Conservation (phyloP, 2,888 invertebrate species). For the Rhogogaster chlorosoma region DNA sequence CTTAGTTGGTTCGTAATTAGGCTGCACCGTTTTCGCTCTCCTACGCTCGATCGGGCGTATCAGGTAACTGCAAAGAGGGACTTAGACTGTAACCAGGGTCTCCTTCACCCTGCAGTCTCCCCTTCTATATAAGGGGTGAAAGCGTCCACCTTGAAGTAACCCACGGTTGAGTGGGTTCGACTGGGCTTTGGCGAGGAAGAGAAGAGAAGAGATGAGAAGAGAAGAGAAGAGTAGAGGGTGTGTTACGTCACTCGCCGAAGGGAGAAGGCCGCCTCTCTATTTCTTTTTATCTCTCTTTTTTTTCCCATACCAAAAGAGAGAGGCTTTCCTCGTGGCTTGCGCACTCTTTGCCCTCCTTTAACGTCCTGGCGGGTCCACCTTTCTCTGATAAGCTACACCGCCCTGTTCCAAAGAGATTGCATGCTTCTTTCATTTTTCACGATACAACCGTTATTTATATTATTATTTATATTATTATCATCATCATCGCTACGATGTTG, state of each 20-base stretch:
- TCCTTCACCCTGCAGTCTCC: conserved; percentile 6
- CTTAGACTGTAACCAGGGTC: conserved; percentile 12
- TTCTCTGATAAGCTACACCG: conserved; percentile 65
- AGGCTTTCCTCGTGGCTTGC: neutral
- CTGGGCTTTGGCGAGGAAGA: conserved; percentile 37
- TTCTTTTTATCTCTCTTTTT: conserved; percentile 14
- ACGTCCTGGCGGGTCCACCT: conserved; percentile 19
- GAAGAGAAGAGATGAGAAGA: neutral
- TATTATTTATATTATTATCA: neutral
- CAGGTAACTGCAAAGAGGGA: conserved; percentile 41
- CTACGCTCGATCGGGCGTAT: conserved; percentile 41
- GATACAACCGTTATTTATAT: neutral
- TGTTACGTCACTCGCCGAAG: conserved; percentile 26
- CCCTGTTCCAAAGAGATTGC: conserved; percentile 73
- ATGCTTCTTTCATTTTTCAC: conserved; percentile 59
- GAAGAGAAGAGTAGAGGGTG: conserved; percentile 4
- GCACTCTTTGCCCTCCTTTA: conserved; percentile 6
- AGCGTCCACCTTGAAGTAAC: conserved; percentile 44
- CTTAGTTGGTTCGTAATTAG: conserved; percentile 27
- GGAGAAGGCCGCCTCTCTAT: neutral
- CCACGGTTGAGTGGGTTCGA: conserved; percentile 38
- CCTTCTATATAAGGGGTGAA: conserved; percentile 33
- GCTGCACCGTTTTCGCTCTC: conserved; percentile 45
- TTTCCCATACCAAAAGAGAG: conserved; percentile 9
- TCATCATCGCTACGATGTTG: neutral